A percentile compares a stretch with the other conserved stretches of the same genome.
These are phyloP conservation scores for Netelia virgata DNA, from an alignment of 2,888 invertebrate genomes.

Conservation along the genomic window DNA sequence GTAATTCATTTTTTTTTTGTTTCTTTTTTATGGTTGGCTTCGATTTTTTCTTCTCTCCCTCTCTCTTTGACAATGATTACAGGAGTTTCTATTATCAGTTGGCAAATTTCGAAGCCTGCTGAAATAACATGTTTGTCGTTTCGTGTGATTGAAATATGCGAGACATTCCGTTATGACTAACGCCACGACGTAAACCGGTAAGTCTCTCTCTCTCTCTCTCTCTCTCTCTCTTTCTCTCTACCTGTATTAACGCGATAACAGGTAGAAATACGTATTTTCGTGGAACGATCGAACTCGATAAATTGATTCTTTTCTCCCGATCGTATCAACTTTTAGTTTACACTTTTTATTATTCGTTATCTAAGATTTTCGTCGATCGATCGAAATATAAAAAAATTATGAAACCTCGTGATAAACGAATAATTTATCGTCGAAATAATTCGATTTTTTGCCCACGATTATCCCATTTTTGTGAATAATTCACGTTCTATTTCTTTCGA, in stretches of 20 bases:
- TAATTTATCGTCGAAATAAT: too few relatives aligned
- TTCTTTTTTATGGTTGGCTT: conserved; percentile 15
- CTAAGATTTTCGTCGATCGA: too few relatives aligned
- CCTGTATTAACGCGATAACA: too few relatives aligned
- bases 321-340: conserved; percentile 2
- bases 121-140: conserved; percentile 62
- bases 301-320: background rate
- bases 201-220: too few relatives aligned
- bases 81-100: conserved; percentile 50
- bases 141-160: conserved; percentile 37
- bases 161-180: conserved; percentile 20
- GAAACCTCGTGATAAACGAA: too few relatives aligned
- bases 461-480: too few relatives aligned
- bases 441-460: too few relatives aligned
- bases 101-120: conserved; percentile 44
- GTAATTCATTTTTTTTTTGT: conserved; percentile 22
- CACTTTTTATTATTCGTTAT: background rate
- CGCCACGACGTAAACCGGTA: background rate
- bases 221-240: too few relatives aligned
- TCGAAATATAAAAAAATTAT: too few relatives aligned
- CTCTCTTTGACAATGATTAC: conserved; percentile 39
- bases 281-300: background rate
- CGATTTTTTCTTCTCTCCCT: background rate
- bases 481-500: too few relatives aligned
- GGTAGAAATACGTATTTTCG: too few relatives aligned